phyloP scores from a whole-genome alignment of 2,888 invertebrate genomes.

The Sarcophaga variegata region DNA sequence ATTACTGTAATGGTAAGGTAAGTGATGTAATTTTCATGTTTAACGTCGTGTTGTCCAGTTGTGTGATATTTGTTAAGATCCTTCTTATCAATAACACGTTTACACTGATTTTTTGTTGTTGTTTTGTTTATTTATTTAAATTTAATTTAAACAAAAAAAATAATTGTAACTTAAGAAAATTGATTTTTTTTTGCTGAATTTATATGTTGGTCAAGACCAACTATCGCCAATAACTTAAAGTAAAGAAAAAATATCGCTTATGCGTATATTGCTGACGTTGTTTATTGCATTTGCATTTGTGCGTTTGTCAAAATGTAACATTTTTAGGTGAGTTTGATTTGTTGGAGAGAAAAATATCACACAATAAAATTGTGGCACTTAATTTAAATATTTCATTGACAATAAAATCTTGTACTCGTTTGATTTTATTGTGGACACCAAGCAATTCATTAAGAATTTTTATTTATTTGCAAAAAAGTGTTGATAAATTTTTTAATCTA shows the following conservation, averaged over 20 bases:
- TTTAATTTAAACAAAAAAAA: not conserved
- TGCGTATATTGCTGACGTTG: too few relatives aligned
- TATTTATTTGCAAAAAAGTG: too few relatives aligned
- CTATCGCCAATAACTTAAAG: not conserved
- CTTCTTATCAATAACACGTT: conserved; percentile 60
- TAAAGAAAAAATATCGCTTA: too few relatives aligned
- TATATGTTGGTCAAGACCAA: conserved; percentile 51
- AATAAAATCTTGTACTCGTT: too few relatives aligned
- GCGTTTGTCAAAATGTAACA: not conserved
- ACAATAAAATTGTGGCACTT: not conserved
- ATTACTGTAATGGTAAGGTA: conserved; percentile 66
- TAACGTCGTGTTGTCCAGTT: conserved; percentile 73
- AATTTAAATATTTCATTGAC: conserved; percentile 1
- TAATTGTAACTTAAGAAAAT: conserved; percentile 10
- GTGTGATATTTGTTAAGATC: conserved; percentile 64
- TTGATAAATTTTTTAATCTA: too few relatives aligned
- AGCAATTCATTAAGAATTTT: too few relatives aligned
- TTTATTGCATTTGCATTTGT: not conserved
- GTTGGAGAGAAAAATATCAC: not conserved
- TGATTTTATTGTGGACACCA: too few relatives aligned
- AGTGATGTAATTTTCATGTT: conserved; percentile 77
- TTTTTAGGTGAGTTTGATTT: conserved; percentile 4
- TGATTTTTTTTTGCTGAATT: not conserved
- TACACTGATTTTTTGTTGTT: conserved; percentile 2
- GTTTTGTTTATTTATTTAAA: not conserved